Evolutionary conservation across 2,113 vertebrate species (phyloP), one percentile per base, ranked within the genome.

Genomic region (Melozone crissalis): DNA sequence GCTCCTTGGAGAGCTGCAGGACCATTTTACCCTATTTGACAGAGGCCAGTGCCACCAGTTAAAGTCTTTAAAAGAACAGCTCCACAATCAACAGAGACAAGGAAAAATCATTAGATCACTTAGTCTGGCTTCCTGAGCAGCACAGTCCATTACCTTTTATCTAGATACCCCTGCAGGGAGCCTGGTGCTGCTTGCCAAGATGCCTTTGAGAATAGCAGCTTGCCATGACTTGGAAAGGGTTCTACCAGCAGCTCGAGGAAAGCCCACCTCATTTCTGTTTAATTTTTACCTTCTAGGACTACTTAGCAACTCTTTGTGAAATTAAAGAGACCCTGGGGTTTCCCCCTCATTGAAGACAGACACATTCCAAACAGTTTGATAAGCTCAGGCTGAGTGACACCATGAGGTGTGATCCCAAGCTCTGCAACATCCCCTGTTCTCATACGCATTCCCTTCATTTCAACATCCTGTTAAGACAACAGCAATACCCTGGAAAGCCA

Each of bases 1-100:
- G 99, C 95, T 99, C 99, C 98, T 99, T 99, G 63, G 99, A 99
- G 61, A 99, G 98, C 97, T 99, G 99, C 93, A 99, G 98, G 93
- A 99, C 99, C 99, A 99, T 99, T 96, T 99, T 99, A 81, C 99
- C 99, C 99, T 99, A 94, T 94, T 91, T 85, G 55, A 93, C 57
- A 96, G 66, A 96, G 90, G 89, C 20, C 84, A 84, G 73, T 54
- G 19, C 37, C 49, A 86, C 33, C 44, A 84, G 54, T 82, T 93
- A 85, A 76, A 69, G 63, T 10, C 49, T 43, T 73, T 49, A 6
- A 21, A 81, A 81, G 47, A 93, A 69, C 39, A 92, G 43, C 35
- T 84, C 74, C 65, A 74, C 47, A 20, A 52, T 26, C 79, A 83
- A 27, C 58, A 90, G 41, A 82, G 39, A 57, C 47, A 27, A 28